Conservation (phyloP, 2,797 vertebrate species). For the Chiloscyllium punctatum region DNA sequence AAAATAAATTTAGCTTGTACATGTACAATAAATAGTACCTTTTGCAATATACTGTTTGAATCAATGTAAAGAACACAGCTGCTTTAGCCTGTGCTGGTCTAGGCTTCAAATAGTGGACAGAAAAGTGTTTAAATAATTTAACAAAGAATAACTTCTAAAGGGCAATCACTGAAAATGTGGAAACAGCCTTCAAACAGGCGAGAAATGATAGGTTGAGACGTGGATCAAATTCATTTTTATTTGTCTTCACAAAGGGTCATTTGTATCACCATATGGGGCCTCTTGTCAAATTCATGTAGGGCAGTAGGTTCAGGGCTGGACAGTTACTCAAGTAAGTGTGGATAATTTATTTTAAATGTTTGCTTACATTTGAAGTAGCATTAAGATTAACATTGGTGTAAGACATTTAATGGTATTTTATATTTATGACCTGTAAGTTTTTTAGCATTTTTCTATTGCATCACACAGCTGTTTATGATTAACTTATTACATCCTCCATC, state of each 20-base stretch:
- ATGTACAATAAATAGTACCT: background rate
- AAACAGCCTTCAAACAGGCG: conserved; percentile 57
- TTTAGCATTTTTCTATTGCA: conserved; percentile 49
- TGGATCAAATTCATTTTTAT: conserved; percentile 44
- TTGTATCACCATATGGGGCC: conserved; percentile 44
- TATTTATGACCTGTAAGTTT: conserved; percentile 47
- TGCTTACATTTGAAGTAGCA: conserved; percentile 49
- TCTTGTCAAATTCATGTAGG: conserved; percentile 47
- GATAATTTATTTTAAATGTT: conserved; percentile 52
- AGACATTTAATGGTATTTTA: conserved; percentile 47
- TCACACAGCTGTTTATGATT: conserved; percentile 58
- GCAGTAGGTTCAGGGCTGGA: conserved; percentile 39
- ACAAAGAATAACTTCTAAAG: conserved; percentile 68
- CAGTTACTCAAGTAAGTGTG: conserved; percentile 49
- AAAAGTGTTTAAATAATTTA: conserved; percentile 63
- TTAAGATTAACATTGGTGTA: conserved; percentile 45
- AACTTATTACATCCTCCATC: background rate
- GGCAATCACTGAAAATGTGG: conserved; percentile 50
- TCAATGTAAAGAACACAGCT: conserved; percentile 9
- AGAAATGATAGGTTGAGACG: conserved; percentile 47
- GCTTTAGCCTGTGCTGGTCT: conserved; percentile 54
- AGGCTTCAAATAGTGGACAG: conserved; percentile 54
- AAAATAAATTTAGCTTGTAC: background rate
- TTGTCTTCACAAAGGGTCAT: conserved; percentile 43
- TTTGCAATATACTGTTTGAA: background rate